phyloP scores from a whole-genome alignment of 2,797 vertebrate species.

The Philypnodon macrostomus region DNA sequence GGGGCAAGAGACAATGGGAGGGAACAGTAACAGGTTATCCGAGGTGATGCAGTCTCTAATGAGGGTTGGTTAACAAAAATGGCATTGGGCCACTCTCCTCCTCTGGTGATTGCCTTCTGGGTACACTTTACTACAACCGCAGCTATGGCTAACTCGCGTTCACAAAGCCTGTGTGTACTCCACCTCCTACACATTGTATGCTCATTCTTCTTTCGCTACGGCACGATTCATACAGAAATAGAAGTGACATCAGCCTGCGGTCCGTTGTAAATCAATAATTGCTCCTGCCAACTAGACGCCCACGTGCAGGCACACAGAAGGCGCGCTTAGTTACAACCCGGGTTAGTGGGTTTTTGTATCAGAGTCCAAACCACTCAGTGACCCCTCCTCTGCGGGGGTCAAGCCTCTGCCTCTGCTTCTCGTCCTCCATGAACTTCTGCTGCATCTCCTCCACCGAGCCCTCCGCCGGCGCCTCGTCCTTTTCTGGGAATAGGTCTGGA shows the following conservation, averaged over 20 bases:
- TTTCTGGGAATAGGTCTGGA: slow-evolving; percentile 89
- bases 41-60: slow-evolving; percentile 59
- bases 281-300: slow-evolving; percentile 28
- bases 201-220: slow-evolving; percentile 41
- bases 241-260: slow-evolving; percentile 55
- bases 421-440: slow-evolving; percentile 80
- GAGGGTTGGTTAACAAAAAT: slow-evolving; percentile 60
- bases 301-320: slow-evolving; percentile 3
- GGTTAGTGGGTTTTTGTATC: slow-evolving; percentile 44
- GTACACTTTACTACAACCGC: slow-evolving; percentile 42
- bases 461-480: slow-evolving; percentile 58
- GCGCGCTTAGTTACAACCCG: slow-evolving; percentile 20
- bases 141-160: slow-evolving; percentile 30
- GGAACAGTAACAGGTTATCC: slow-evolving; percentile 48
- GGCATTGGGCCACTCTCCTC: slow-evolving; percentile 57
- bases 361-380: slow-evolving; percentile 91
- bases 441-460: slow-evolving; percentile 76
- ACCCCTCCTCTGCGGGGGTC: slow-evolving; percentile 88
- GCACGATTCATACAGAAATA: slow-evolving; percentile 55
- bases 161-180: slow-evolving; percentile 37
- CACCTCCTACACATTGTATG: slow-evolving; percentile 40
- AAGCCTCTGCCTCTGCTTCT: slow-evolving; percentile 76
- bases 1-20: slow-evolving; percentile 15
- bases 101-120: slow-evolving; percentile 53
- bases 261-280: slow-evolving; percentile 41